Evolutionary conservation across 2,888 invertebrate species (phyloP), one percentile per base, ranked within the genome.

Genomic region (Odontocolon sp.): DNA sequence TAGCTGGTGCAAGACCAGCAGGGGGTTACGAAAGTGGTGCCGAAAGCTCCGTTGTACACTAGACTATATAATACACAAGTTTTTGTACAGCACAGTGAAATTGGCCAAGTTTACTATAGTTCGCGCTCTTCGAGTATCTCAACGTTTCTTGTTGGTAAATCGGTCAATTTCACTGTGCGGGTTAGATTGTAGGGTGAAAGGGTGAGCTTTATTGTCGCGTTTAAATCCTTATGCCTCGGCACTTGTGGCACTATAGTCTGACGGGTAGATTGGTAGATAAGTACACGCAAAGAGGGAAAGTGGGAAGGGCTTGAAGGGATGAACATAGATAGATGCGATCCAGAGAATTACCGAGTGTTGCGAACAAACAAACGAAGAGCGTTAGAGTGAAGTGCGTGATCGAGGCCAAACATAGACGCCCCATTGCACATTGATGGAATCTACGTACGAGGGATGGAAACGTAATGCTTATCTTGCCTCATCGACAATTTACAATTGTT

Each of bases 401-500:
- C 72, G 54, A 40, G 52, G 56, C 67, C 67, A 77, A 68, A 77
- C 72, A 63, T 57, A 63, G 72, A 63, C 72, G 76, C 63, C 40
- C 56, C 71, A 77, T 72, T 77, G 57, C 63, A 36, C 67, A 67
- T 47, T n/a, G 50, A 72, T 67, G 54, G 63, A n/a, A n/a, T n/a
- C n/a, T 47, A 63, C 47, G 47, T 50, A 63, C 47, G 63, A 63
- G 47, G 21, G 47, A 50, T 33, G 50, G 66, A 52, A n/a, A 38
- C 26, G 40, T 38, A 70, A 47, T 42, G 14, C 9, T 21, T 45
- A 3, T 9, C 45, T 18, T 2, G 2, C 9, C 14, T 42, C 42
- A 42, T 16, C 16, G 6, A 2, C 26, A 28, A n/a, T 11, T n/a
- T n/a, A n/a, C 2, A 23, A 6, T 23, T 9, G 28, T 14, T 50